Evolutionary conservation across 1,140 invertebrate species (phyloP).

Genomic region (Yoshiicerus persimilis): DNA sequence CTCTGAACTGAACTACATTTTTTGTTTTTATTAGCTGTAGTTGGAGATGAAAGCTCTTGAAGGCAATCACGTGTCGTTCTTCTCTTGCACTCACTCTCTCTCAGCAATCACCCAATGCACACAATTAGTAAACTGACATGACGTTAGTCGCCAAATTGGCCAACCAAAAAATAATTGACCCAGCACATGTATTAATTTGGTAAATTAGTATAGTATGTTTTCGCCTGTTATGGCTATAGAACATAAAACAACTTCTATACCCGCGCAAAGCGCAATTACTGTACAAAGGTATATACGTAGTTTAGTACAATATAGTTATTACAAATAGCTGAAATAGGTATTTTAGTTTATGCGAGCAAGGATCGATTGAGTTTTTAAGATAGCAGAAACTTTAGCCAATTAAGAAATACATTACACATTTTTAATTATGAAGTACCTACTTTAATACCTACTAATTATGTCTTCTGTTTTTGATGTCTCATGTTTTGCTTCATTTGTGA

Average conservation of each 20-base stretch:
- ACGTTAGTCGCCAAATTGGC: background rate
- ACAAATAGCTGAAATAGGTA: background rate
- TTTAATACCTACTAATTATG: background rate
- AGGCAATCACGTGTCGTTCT: conserved; percentile 27
- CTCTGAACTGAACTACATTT: background rate
- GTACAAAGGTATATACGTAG: background rate
- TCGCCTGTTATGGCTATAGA: background rate
- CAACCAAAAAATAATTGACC: background rate
- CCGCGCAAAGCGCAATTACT: background rate
- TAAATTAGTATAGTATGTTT: background rate
- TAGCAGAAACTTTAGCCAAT: background rate
- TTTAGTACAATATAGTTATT: background rate
- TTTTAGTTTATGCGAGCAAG: too few relatives aligned
- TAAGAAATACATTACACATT: background rate
- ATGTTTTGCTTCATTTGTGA: background rate
- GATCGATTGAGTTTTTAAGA: background rate
- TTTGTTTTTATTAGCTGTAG: background rate
- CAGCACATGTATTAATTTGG: background rate
- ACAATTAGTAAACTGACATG: background rate
- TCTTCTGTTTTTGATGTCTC: background rate
- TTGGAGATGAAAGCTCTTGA: conserved; percentile 28
- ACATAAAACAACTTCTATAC: background rate
- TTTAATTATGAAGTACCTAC: too few relatives aligned
- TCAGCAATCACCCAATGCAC: background rate
- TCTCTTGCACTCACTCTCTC: background rate